Evolutionary conservation across 2,888 invertebrate species (phyloP).

Genomic region (Gasteruption jaculator): DNA sequence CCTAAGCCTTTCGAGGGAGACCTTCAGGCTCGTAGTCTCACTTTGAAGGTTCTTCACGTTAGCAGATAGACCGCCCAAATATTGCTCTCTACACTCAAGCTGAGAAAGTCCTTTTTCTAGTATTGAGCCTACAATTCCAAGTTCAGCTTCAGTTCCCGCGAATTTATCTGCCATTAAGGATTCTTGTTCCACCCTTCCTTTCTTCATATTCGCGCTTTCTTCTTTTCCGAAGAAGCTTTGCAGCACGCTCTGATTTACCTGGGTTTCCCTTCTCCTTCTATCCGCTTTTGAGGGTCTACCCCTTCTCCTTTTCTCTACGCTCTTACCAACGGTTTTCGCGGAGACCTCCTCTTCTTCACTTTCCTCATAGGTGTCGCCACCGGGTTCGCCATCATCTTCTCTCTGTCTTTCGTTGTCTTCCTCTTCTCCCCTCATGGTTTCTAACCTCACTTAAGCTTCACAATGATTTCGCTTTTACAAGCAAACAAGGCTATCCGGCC

Average conservation of each 20-base stretch:
- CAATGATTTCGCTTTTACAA: no score
- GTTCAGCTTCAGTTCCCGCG: no score
- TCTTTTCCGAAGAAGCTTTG: no score
- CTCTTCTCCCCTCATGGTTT: background rate
- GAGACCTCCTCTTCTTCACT: slow-evolving; percentile 9
- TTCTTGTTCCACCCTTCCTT: no score
- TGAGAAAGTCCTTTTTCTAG: no score
- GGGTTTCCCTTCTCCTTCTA: slow-evolving; percentile 9
- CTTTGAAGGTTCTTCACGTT: background rate
- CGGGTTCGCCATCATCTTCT: background rate
- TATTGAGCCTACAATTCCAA: no score
- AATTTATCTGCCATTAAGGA: no score
- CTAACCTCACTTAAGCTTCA: background rate
- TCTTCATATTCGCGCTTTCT: background rate
- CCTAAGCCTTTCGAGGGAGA: no score
- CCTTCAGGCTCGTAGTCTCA: no score
- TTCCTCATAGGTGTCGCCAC: background rate
- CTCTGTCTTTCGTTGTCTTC: background rate
- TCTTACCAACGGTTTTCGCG: slow-evolving; percentile 3
- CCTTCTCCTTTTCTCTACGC: background rate
- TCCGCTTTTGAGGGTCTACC: slow-evolving; percentile 10
- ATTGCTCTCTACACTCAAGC: slow-evolving; percentile 6
- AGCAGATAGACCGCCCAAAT: slow-evolving; percentile 6
- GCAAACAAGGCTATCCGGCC: no score
- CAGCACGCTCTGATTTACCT: slow-evolving; percentile 10